These are phyloP conservation scores for Dicrostonyx torquatus DNA, from an alignment of 2,797 vertebrate genomes.

Conservation along the genomic window DNA sequence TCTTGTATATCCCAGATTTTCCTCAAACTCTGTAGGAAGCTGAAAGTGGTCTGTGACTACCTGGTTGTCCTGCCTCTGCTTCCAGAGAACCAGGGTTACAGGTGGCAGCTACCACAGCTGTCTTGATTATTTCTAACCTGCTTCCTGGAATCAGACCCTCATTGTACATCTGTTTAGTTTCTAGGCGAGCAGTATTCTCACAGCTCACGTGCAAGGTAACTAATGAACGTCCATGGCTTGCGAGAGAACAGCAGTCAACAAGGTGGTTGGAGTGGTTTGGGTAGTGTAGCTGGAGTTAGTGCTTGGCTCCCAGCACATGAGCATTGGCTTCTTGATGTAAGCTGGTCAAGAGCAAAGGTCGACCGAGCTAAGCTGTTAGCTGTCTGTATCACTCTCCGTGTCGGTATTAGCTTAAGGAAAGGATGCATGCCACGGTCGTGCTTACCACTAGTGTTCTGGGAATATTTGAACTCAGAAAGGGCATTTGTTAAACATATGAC, in stretches of 20 bases:
- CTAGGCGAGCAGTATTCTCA: background rate
- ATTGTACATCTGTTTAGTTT: background rate
- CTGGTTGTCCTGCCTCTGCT: background rate
- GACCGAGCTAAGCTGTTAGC: background rate
- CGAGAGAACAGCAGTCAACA: background rate
- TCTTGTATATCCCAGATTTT: background rate
- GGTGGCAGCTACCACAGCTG: background rate
- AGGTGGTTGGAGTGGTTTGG: background rate
- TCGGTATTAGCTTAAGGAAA: conserved; percentile 11
- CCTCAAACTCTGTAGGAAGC: background rate
- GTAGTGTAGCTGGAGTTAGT: background rate
- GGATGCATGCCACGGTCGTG: background rate
- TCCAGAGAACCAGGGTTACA: background rate
- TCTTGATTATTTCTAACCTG: conserved; percentile 13
- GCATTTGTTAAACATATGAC: background rate
- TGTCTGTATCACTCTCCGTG: background rate
- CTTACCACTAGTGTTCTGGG: background rate
- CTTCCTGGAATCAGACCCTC: conserved; percentile 14
- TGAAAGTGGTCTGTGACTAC: background rate
- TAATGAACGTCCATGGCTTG: background rate
- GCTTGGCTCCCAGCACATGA: background rate
- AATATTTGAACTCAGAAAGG: background rate
- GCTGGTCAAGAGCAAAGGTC: background rate
- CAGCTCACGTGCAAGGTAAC: background rate
- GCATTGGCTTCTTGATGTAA: conserved; percentile 8